Evolutionary conservation across 2,797 vertebrate genomes (phyloP).

Genomic region (Pangasius larnaudii): DNA sequence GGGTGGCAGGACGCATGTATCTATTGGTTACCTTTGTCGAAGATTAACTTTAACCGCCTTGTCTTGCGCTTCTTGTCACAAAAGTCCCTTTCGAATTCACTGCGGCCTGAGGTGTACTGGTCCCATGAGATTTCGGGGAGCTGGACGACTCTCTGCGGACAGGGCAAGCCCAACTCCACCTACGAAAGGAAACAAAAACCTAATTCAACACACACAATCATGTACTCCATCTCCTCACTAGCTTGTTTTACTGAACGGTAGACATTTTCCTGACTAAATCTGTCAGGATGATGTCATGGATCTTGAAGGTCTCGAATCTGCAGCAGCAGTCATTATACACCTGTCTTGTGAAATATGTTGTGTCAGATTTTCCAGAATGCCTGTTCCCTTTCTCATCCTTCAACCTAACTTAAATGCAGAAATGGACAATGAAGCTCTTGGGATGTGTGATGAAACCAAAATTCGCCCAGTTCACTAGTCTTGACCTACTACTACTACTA

Average conservation of each 20-base stretch:
- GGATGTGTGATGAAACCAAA: not conserved
- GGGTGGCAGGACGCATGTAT: no score
- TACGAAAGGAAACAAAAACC: constrained; percentile 57
- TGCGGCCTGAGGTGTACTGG: constrained; percentile 95
- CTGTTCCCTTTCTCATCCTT: not conserved
- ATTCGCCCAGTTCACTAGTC: not conserved
- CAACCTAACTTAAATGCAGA: not conserved
- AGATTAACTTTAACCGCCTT: constrained; percentile 90
- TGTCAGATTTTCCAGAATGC: not conserved
- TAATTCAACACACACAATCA: not conserved
- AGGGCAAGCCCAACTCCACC: constrained; percentile 90
- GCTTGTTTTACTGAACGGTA: not conserved
- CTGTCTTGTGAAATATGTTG: not conserved
- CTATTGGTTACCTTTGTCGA: constrained; percentile 86
- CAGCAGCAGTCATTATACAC: not conserved
- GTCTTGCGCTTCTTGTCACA: constrained; percentile 95
- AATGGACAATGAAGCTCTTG: not conserved
- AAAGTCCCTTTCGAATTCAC: constrained; percentile 94
- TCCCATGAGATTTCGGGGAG: constrained; percentile 95
- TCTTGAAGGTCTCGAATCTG: not conserved
- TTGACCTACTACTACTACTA: not conserved
- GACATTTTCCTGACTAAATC: not conserved
- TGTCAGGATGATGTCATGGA: not conserved
- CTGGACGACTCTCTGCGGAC: constrained; percentile 95
- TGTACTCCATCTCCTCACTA: not conserved